phyloP scores from a whole-genome alignment of 2,113 vertebrate genomes.

The Condylura cristata region DNA sequence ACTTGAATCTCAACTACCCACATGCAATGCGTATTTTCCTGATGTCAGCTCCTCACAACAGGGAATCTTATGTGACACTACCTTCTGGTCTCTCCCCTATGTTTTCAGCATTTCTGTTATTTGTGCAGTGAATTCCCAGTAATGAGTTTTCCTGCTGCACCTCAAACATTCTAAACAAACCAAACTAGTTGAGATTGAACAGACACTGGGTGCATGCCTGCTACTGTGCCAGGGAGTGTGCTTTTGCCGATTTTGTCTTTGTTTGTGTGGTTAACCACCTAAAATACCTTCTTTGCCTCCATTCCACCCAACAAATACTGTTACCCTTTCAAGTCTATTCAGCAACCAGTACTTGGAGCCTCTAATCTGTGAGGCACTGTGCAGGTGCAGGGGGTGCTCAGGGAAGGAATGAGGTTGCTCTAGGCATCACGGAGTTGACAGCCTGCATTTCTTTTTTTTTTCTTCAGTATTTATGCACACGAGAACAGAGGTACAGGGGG shows the following conservation, averaged over 20 bases:
- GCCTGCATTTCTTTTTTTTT: not conserved
- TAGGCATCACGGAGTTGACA: not conserved
- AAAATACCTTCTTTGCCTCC: not conserved
- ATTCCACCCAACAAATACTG: not conserved
- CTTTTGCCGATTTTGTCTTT: not conserved
- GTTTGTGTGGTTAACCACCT: not conserved
- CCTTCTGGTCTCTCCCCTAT: not conserved
- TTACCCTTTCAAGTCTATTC: not conserved
- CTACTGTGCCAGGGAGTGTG: not conserved
- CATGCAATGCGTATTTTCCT: not conserved
- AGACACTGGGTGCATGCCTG: not conserved
- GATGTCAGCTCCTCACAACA: not conserved
- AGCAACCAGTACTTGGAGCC: not conserved
- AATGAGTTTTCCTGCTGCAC: not conserved
- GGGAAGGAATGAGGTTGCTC: not conserved
- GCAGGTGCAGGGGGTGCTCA: not conserved
- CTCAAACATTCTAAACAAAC: not conserved
- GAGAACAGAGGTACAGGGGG: too few species aligned
- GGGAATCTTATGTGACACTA: not conserved
- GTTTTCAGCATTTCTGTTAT: not conserved
- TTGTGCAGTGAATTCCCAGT: not conserved
- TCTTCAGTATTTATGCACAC: too few species aligned
- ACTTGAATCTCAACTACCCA: not conserved
- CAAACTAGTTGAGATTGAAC: not conserved
- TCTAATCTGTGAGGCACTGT: not conserved